A percentile compares a stretch with the other conserved stretches of the same genome.
Conservation (phyloP, 2,113 vertebrate species). For the Mustela lutreola region DNA sequence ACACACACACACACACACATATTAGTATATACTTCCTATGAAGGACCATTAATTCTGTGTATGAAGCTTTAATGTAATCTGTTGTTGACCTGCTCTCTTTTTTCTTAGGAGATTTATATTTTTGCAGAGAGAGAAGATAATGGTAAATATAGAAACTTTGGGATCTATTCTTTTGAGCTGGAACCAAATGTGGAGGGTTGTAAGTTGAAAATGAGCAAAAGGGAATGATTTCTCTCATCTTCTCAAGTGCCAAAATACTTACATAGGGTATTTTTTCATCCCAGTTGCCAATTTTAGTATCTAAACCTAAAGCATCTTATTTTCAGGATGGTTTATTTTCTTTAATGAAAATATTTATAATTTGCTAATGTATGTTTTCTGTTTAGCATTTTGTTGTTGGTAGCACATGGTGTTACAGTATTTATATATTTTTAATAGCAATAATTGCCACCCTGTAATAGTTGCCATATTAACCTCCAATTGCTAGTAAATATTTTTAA, state of each 20-base stretch:
- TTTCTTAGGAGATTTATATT: conserved; percentile 37
- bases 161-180: conserved; percentile 14
- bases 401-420: conserved; percentile 73
- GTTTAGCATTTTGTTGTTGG: conserved; percentile 67
- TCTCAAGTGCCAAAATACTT: conserved; percentile 23
- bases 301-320: conserved; percentile 58
- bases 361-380: conserved; percentile 74
- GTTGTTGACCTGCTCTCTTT: conserved; percentile 62
- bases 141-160: conserved; percentile 64
- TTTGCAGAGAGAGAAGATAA: conserved; percentile 25
- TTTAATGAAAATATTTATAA: conserved; percentile 68
- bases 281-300: conserved; percentile 62
- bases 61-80: conserved; percentile 61
- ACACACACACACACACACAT: neutral
- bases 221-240: conserved; percentile 30
- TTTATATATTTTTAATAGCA: conserved; percentile 79
- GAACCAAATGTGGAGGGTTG: neutral
- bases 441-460: conserved; percentile 79
- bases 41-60: conserved; percentile 32
- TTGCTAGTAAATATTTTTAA: conserved; percentile 84
- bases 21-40: conserved; percentile 35
- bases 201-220: conserved; percentile 32
- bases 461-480: conserved; percentile 84
- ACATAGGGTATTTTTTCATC: conserved; percentile 12
- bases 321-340: conserved; percentile 62